Conservation (phyloP, 2,888 invertebrate species). For the Chrysolina americana region DNA sequence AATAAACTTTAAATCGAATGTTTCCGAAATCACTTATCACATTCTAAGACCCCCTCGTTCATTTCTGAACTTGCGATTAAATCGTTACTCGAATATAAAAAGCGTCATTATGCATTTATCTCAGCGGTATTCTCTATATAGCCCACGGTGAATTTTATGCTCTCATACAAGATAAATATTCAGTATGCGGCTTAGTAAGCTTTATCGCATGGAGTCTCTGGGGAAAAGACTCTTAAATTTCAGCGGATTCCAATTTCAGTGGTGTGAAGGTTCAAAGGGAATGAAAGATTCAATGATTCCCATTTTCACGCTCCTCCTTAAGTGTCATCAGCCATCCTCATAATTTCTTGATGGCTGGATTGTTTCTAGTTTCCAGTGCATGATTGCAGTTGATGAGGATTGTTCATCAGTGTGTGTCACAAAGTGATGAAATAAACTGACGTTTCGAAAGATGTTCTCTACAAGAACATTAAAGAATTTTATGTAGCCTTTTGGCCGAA, state of each 20-base stretch:
- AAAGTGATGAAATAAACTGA: no score
- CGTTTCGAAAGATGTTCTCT: no score
- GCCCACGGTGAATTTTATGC: neutral
- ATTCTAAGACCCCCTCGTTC: neutral
- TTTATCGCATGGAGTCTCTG: neutral
- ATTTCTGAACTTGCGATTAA: neutral
- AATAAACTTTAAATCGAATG: neutral
- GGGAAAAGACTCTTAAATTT: constrained; percentile 6
- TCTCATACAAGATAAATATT: constrained; percentile 9
- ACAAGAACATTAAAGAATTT: no score
- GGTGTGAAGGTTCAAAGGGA: constrained; percentile 5
- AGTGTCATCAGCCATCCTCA: neutral
- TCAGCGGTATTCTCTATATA: neutral
- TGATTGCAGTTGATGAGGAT: no score
- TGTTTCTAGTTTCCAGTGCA: neutral
- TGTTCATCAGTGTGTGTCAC: no score
- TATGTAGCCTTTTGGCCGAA: no score
- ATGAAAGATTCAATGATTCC: constrained; percentile 9
- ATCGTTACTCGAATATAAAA: neutral
- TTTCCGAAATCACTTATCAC: neutral
- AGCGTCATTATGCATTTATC: neutral
- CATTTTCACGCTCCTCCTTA: neutral
- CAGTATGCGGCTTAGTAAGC: constrained; percentile 10
- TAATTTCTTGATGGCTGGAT: neutral
- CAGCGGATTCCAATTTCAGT: neutral